Base-by-base conservation (phyloP, 1,140 invertebrate genomes). In the Scaptodrosophila lebanonensis region DNA sequence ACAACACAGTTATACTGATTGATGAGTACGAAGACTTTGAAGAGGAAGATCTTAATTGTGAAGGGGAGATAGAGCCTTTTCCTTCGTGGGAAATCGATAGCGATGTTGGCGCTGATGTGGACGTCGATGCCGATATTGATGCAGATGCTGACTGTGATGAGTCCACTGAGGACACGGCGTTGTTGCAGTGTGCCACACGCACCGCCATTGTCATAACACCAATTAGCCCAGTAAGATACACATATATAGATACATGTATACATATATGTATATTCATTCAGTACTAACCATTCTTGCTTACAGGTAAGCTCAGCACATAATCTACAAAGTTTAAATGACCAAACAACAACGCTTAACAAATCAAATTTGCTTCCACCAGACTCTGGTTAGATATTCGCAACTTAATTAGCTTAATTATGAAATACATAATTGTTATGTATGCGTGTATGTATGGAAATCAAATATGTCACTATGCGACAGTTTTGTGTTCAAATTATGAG, bases 101-200 rank as follows among this genome's bases (percentile, higher is more conserved):
- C 64, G 76, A 86, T 49, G 88, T 88, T 57, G 87, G 89, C 17
- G 88, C 83, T 25, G 89, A 90, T 42, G 77, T 82, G 38, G 87
- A 89, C 49, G 75, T 72, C 71, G 89, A 87, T 54, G 68, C 69
- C 9, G 75, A 66, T 33, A n/a, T n/a, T n/a, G n/a, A 89, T 54
- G 66, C 66, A 73, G 88, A 86, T 43, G 88, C 85, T 50, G 87
- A 86, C 53, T 83, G 73, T 53, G 89, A 90, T 73, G 89, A 88
- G 60, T 89, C 88, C 47, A 89, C 86, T 20, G 87, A 88, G 64
- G 89, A 90, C 77, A 89, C 90, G 20, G 90, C 90, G 30, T 84
- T 91, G 43, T 84, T 91, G 18, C 83, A 85, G 25, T 77, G 70
- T 60, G 82, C 87, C 54, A 84, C 85, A 36, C 69, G 83, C 57